These are phyloP conservation scores for Seladonia tumulorum DNA, from an alignment of 2,888 invertebrate genomes.

Conservation along the genomic window DNA sequence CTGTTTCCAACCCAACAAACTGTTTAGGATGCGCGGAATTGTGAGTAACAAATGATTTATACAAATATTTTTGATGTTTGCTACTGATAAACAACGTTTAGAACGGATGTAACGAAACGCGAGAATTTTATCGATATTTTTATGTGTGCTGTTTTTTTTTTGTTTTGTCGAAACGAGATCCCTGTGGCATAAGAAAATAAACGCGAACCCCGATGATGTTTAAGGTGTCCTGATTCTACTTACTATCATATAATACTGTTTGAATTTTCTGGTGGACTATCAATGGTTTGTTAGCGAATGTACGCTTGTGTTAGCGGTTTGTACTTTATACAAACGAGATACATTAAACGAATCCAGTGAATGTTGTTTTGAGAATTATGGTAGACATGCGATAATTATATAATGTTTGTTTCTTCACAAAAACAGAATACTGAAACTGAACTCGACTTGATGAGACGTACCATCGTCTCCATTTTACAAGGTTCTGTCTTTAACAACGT, in stretches of 20 bases:
- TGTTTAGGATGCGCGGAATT: background rate
- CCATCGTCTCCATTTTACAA: too few species aligned
- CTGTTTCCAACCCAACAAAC: constrained; percentile 15
- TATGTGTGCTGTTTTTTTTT: background rate
- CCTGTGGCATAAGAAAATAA: background rate
- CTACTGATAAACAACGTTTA: background rate
- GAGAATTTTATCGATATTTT: constrained; percentile 12
- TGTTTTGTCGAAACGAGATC: constrained; percentile 2
- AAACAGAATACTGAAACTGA: too few species aligned
- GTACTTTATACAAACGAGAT: background rate
- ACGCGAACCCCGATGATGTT: background rate
- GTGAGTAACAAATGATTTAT: background rate
- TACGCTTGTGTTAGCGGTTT: too few species aligned
- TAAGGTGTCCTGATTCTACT: background rate
- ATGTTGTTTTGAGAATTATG: too few species aligned
- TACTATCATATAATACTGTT: too few species aligned
- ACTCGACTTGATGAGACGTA: too few species aligned
- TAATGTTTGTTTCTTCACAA: too few species aligned
- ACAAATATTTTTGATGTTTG: background rate
- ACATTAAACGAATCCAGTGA: too few species aligned
- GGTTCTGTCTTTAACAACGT: too few species aligned
- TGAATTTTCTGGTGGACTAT: background rate
- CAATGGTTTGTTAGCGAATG: background rate
- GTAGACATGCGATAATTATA: too few species aligned
- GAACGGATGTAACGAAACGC: background rate